Percentiles rank a stretch among this genome's conserved stretches.
Evolutionary conservation across 2,888 invertebrate genomes (phyloP).

Genomic region (Scelioninae gen. 2): DNA sequence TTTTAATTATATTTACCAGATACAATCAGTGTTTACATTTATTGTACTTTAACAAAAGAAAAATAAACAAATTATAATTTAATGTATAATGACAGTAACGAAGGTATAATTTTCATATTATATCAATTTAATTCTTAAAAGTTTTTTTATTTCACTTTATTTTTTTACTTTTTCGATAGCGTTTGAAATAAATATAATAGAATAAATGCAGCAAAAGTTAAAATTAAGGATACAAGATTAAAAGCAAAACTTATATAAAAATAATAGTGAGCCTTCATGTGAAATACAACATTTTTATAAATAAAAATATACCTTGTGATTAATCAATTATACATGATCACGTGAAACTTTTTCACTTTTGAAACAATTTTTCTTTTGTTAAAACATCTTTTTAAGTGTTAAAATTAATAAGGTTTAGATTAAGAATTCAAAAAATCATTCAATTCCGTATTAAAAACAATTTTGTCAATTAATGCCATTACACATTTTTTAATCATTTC

Average conservation of each 20-base stretch:
- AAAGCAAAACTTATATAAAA: constrained; percentile 6
- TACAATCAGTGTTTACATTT: constrained; percentile 17
- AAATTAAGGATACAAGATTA: neutral
- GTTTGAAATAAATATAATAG: too few species aligned
- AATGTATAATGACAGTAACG: constrained; percentile 40
- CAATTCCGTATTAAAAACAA: too few species aligned
- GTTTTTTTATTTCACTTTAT: constrained; percentile 15
- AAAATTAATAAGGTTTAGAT: too few species aligned
- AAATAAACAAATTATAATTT: constrained; percentile 20
- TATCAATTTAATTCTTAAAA: constrained; percentile 33
- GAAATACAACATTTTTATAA: neutral
- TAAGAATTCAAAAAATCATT: too few species aligned
- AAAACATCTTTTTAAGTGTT: too few species aligned
- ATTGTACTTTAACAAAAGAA: constrained; percentile 20
- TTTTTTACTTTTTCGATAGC: constrained; percentile 10
- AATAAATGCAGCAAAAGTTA: neutral
- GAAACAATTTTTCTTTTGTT: too few species aligned
- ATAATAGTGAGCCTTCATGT: constrained; percentile 6
- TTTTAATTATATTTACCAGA: constrained; percentile 51
- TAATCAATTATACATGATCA: too few species aligned
- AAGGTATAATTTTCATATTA: constrained; percentile 44
- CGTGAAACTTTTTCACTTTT: too few species aligned
- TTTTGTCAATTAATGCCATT: too few species aligned
- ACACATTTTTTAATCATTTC: too few species aligned
- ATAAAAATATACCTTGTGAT: too few species aligned